phyloP scores from a whole-genome alignment of 1,140 invertebrate genomes.

The Eriosoma lanigerum region DNA sequence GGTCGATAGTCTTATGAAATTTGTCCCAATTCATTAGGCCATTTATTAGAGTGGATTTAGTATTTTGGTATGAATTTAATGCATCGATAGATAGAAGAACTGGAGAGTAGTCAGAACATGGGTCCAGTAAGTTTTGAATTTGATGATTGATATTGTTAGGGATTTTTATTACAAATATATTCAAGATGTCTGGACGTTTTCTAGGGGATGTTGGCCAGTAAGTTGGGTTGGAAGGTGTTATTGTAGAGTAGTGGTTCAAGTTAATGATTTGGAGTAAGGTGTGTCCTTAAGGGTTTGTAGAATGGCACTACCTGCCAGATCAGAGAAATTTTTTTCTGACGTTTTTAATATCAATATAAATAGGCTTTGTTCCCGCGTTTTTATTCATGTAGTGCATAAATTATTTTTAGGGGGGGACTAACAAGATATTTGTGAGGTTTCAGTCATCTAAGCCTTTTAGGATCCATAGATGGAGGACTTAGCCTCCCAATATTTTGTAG shows the following conservation, averaged over 20 bases:
- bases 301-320: too few species aligned
- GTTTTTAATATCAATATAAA: too few species aligned
- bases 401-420: too few species aligned
- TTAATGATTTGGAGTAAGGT: background rate
- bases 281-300: slow-evolving; percentile 1
- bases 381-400: too few species aligned
- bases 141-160: background rate
- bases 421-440: too few species aligned
- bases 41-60: background rate
- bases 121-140: slow-evolving; percentile 3
- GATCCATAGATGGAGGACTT: too few species aligned
- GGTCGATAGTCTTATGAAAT: background rate
- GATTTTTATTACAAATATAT: slow-evolving; percentile 30
- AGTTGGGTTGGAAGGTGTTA: slow-evolving; percentile 14
- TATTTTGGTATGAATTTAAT: background rate
- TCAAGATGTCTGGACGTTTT: slow-evolving; percentile 38
- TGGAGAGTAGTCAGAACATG: background rate
- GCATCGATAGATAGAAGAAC: background rate
- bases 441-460: too few species aligned
- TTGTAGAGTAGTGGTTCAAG: background rate
- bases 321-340: too few species aligned
- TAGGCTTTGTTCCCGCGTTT: too few species aligned
- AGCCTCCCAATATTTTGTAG: too few species aligned
- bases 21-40: background rate
- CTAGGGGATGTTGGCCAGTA: slow-evolving; percentile 22